Base-by-base conservation (phyloP, 1,140 invertebrate species). In the Drosophila sturtevanti region DNA sequence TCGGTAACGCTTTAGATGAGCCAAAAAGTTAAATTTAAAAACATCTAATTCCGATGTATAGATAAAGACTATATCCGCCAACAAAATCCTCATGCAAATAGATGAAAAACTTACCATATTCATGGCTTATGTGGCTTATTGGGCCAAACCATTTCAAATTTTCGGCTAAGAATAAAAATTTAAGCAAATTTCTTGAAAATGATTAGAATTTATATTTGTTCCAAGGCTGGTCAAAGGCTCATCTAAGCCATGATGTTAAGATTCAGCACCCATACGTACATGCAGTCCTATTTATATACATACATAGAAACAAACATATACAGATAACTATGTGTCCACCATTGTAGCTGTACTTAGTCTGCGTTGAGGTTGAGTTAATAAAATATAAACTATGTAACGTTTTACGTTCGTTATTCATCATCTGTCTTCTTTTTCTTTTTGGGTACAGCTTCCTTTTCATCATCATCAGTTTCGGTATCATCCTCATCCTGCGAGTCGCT, bases 301-400 rank as follows among this genome's bases (percentile, higher is more conserved):
- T 6, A 58, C 34, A 31, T 55, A 72, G 21, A 63, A 21, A 48
- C 41, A 48, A 48, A 48, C 41, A 48, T 71, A 51, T 34, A 59
- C 48, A 68, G 66, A 63, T 34, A 61, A 21, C 34, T 58, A 62
- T 63, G 52, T 72, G 82, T 75, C 64, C 68, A 67, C 61, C 63
- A 71, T 27, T 34, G 27, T 31, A 77, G 79, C 63, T 78, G 79
- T 87, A 48, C 41, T 48, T 48, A 89, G 67, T 77, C 70, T 68
- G 81, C 75, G 74, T 86, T 90, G 72, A 79, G 74, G 71, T 89
- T 84, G 67, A 82, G 70, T 72, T 76, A 51, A 51, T 63, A 67
- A 59, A 85, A 79, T 84, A 89, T 86, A 89, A 84, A 86, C 61
- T 85, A 81, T 85, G 61, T 80, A 85, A 63, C 70, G 80, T 85